phyloP scores from a whole-genome alignment of 92 coral and sea anemone species.

The Nematostella vectensis region DNA sequence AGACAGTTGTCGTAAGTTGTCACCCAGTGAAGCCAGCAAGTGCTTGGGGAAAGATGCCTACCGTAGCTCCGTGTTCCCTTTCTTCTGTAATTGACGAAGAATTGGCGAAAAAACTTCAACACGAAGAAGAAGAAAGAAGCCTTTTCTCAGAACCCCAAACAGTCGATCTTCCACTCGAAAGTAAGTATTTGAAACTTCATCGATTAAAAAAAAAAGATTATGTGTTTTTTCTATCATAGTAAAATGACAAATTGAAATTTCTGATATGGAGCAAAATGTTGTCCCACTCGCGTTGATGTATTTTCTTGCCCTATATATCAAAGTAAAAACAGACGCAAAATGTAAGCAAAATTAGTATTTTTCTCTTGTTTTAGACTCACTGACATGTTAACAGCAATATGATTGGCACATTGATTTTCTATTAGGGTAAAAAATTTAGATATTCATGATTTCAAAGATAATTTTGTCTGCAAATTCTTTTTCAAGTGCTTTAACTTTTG shows the following conservation, averaged over 20 bases:
- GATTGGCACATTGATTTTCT: no score
- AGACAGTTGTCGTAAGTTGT: constrained; percentile 61
- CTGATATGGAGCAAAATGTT: neutral
- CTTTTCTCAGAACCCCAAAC: constrained; percentile 27
- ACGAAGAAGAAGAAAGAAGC: constrained; percentile 39
- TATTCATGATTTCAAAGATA: no score
- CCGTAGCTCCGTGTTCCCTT: constrained; percentile 52
- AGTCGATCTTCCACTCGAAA: constrained; percentile 26
- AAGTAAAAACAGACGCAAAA: neutral
- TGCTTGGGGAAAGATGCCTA: constrained; percentile 80
- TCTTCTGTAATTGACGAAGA: constrained; percentile 93
- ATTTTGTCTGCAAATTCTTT: no score
- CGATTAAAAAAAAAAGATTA: no score
- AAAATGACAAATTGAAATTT: neutral
- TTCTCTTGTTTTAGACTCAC: no score
- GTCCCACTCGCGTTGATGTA: no score
- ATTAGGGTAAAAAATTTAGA: no score
- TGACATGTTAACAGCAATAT: no score
- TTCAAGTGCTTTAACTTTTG: no score
- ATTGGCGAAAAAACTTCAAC: constrained; percentile 76
- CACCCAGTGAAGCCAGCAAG: constrained; percentile 19
- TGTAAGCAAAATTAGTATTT: no score
- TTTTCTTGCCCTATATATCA: neutral
- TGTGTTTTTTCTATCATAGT: no score
- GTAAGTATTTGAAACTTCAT: no score